Conservation (phyloP, 2,113 vertebrate species). For the Antigone vipio region DNA sequence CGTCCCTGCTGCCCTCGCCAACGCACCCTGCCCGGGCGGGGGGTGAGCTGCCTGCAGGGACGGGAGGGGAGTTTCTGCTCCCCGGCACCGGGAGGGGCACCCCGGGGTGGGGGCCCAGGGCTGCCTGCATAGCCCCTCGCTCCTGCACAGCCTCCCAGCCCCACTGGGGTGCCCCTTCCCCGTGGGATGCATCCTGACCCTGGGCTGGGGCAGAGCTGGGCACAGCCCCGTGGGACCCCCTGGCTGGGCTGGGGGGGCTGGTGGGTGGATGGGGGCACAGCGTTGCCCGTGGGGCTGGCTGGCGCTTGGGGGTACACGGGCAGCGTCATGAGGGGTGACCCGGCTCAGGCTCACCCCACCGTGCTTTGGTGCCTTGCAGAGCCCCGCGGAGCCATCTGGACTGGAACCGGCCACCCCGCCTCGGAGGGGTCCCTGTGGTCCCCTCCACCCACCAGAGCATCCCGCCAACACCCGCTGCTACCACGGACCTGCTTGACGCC, state of each 20-base stretch:
- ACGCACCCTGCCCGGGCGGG: neutral
- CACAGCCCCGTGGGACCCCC: neutral
- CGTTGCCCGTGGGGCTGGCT: fast-evolving
- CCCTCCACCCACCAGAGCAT: neutral
- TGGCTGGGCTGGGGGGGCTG: neutral
- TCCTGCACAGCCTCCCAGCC: neutral
- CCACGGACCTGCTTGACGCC: neutral
- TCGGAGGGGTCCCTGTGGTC: fast-evolving
- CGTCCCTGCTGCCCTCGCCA: fast-evolving
- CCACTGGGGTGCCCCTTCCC: neutral
- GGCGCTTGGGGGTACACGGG: neutral
- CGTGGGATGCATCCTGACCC: neutral
- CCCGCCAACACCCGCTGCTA: neutral
- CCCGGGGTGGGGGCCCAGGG: neutral
- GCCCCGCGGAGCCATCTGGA: neutral
- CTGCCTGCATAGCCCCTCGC: fast-evolving
- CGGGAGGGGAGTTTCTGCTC: neutral
- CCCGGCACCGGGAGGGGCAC: neutral
- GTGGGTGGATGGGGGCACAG: fast-evolving
- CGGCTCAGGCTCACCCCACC: fast-evolving
- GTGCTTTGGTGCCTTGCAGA: neutral
- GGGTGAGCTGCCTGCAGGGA: neutral
- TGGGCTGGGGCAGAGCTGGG: neutral
- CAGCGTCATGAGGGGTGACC: fast-evolving
- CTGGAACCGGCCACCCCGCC: fast-evolving